Evolutionary conservation across 1,140 invertebrate genomes (phyloP), one percentile per base, ranked within the genome.

Genomic region (Pseudomyrmex cubaensis): DNA sequence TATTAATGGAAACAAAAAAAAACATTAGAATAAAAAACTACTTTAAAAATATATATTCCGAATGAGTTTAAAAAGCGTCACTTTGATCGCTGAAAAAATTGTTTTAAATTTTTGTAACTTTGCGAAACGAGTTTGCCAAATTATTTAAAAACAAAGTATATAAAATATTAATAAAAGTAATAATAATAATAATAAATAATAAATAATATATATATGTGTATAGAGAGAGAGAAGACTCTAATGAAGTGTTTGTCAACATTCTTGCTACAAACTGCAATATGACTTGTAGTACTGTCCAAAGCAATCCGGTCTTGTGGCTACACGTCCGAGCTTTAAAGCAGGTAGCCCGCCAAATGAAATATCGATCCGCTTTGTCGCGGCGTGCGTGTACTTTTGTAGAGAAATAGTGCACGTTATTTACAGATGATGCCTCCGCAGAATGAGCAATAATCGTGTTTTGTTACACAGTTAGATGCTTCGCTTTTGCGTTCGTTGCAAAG

Each of bases 271-370:
- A 35, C 44, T 59, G 73, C 52, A 59, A 78, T 64, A 75, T 83
- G 35, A 67, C 15, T 77, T 25, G 25, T 25, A 63, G 62, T 66
- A 48, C 61, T 54, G 61, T 50, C 62, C 62, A 78, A 83, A 62
- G 78, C 67, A 82, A 83, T 83, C 63, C 46, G 22, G 73, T 75
- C 72, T 83, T 66, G 82, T 66, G 82, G 61, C 72, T 56, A 83
- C 82, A 83, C 67, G 67, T 83, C 35, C 61, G 54, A 46, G 50
- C 52, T 83, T 61, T 76, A 83, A 78, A 80, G 73, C 62, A 56
- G 62, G 52, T 50, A 64, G 25, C 52, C 5, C 73, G 46, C 62
- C 62, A 50, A 77, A 77, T 83, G 52, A 83, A 83, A 83, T 83
- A 77, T 77, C 82, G 73, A 83, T 66, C 73, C 35, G n/a, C 73